A percentile compares a stretch with the other conserved stretches of the same genome.
Conservation (phyloP, 2,113 vertebrate genomes). For the Hippocampus comes region DNA sequence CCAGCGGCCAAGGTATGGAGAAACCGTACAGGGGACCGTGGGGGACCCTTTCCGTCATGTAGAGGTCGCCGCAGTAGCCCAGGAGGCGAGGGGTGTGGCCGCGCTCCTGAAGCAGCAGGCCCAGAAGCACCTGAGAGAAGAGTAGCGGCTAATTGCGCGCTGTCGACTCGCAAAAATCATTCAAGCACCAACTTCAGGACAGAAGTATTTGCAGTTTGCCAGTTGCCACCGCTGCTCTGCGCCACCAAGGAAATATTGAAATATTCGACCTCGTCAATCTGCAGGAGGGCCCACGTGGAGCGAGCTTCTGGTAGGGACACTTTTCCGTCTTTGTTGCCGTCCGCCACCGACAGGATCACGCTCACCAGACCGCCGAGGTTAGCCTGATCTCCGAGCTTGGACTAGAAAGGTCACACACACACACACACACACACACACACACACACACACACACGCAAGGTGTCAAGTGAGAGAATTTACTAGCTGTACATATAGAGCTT, state of each 20-base stretch:
- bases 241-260: neutral
- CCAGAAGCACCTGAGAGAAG: conserved; percentile 74
- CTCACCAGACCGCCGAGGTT: conserved; percentile 85
- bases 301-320: conserved; percentile 94
- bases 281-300: conserved; percentile 93
- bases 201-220: neutral
- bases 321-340: conserved; percentile 92
- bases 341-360: conserved; percentile 86
- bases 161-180: neutral
- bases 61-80: conserved; percentile 95
- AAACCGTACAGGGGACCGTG: conserved; percentile 92
- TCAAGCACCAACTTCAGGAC: no score
- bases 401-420: conserved; percentile 62
- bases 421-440: no score
- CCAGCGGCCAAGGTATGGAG: conserved; percentile 88
- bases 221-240: neutral
- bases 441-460: conserved; percentile 23
- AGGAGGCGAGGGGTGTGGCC: conserved; percentile 94
- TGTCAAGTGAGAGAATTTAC: neutral
- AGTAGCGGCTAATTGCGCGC: neutral
- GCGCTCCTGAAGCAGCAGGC: conserved; percentile 89
- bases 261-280: conserved; percentile 84
- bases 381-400: conserved; percentile 89
- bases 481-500: neutral
- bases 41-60: conserved; percentile 88